A percentile compares a stretch with the other conserved stretches of the same genome.
These are phyloP conservation scores for Entelurus aequoreus DNA, from an alignment of 2,113 vertebrate genomes.

Conservation along the genomic window DNA sequence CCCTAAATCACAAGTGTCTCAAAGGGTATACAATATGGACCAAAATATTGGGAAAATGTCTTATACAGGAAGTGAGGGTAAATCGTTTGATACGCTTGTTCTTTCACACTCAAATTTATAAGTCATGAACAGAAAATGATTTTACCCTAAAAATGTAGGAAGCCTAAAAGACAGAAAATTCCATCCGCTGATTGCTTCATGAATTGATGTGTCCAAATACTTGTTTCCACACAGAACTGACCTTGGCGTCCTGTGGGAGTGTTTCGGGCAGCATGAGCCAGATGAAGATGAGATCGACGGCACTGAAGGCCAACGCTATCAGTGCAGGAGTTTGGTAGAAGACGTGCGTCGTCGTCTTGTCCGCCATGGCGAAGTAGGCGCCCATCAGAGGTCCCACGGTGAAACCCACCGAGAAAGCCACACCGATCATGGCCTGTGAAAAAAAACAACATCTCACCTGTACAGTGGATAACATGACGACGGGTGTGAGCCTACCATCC, in stretches of 20 bases:
- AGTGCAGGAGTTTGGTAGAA: constrained; percentile 78
- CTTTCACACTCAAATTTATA: no score
- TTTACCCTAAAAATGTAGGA: no score
- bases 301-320: constrained; percentile 78
- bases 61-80: no score
- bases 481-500: constrained; percentile 81
- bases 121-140: no score
- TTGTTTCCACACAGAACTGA: constrained; percentile 35
- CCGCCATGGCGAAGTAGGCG: constrained; percentile 78
- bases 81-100: no score
- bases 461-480: no score
- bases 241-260: constrained; percentile 78
- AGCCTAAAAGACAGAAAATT: no score
- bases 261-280: constrained; percentile 88
- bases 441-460: neutral
- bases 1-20: no score
- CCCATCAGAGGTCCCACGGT: constrained; percentile 91
- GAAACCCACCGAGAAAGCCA: constrained; percentile 94
- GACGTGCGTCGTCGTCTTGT: constrained; percentile 56
- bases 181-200: no score
- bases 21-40: no score
- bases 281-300: constrained; percentile 81
- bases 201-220: neutral
- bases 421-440: constrained; percentile 87
- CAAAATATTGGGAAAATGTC: no score